Percentiles rank a stretch among this genome's conserved stretches.
These are phyloP conservation scores for Ichneumoninae sp. DNA, from an alignment of 2,888 invertebrate species.

Conservation along the genomic window DNA sequence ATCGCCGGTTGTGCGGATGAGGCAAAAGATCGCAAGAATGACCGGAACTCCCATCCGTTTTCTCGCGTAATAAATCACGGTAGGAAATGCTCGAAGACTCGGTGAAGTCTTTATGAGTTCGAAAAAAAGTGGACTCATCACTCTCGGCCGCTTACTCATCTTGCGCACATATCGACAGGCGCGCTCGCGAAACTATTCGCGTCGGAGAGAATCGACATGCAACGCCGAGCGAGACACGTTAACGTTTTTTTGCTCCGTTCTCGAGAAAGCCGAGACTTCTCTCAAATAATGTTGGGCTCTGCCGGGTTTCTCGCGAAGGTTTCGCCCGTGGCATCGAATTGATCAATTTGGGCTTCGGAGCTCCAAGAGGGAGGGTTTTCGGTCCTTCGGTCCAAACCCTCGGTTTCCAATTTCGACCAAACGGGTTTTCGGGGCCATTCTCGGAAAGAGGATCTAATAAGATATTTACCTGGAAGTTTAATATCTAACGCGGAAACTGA, in stretches of 20 bases:
- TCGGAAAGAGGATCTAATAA: background rate
- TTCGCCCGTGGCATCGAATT: background rate
- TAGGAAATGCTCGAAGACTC: background rate
- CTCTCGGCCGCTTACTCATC: slow-evolving; percentile 17
- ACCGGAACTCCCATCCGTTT: slow-evolving; percentile 32
- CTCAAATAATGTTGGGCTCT: background rate
- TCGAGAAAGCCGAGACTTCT: background rate
- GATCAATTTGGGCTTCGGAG: background rate
- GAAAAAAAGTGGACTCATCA: background rate
- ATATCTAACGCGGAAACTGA: background rate
- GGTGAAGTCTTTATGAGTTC: background rate
- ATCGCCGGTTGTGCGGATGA: background rate
- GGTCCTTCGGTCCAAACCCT: background rate
- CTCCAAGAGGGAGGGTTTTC: background rate
- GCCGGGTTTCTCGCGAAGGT: background rate
- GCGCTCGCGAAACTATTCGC: background rate
- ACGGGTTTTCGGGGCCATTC: background rate
- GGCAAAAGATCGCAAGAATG: slow-evolving; percentile 12
- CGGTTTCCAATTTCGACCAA: background rate
- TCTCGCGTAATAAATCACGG: slow-evolving; percentile 19
- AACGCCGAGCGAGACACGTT: background rate
- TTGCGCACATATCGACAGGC: background rate
- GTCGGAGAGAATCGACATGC: background rate
- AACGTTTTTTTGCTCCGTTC: background rate
- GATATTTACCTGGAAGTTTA: background rate